Base-by-base conservation (phyloP, 2,797 vertebrate species). In the Poeciliopsis infans region DNA sequence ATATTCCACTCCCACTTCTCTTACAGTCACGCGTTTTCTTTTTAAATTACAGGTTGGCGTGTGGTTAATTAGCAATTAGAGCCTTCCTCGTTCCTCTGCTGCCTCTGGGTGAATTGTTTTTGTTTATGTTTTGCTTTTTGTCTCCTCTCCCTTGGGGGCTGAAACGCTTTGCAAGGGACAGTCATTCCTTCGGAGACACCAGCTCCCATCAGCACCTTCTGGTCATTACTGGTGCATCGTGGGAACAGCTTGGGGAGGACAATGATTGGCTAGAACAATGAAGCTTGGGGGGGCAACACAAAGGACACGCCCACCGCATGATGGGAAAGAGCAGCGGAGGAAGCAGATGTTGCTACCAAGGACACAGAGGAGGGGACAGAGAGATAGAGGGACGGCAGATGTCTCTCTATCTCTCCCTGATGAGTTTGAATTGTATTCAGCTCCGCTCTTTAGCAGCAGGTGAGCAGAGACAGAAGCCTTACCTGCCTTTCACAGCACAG, bases 311-410 rank as follows among this genome's bases (percentile, higher is more conserved):
- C 97, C 96, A 96, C 96, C 94, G 96, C 95, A 94, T 94, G 96
- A 96, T 97, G 96, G 97, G 97, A 97, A 97, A 96, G 95, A 95
- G 94, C 95, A 96, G 97, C 90, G 95, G 96, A 96, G 94, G 97
- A 95, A 96, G 97, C 98, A 99, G 98, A 99, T 99, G 98, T 98
- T 97, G 96, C 93, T 92, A 96, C 94, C 94, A 88, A 90, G 87
- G 93, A 93, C 85, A 87, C 86, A 90, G 82, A 84, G 86, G 86
- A 91, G 90, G 87, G 79, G 82, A 89, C 74, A 85, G 82, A 78
- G 61, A 79, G 77, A 77, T 81, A 83, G 78, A 81, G 76, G 86
- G 78, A 85, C 46, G 76, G 72, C 89, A 89, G 87, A 90, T 90
- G 88, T 91, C 83, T 89, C 82, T 86, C 81, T 82, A 46, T 79